Base-by-base conservation (phyloP, 2,888 invertebrate genomes). In the Meiosimyza platycephala region DNA sequence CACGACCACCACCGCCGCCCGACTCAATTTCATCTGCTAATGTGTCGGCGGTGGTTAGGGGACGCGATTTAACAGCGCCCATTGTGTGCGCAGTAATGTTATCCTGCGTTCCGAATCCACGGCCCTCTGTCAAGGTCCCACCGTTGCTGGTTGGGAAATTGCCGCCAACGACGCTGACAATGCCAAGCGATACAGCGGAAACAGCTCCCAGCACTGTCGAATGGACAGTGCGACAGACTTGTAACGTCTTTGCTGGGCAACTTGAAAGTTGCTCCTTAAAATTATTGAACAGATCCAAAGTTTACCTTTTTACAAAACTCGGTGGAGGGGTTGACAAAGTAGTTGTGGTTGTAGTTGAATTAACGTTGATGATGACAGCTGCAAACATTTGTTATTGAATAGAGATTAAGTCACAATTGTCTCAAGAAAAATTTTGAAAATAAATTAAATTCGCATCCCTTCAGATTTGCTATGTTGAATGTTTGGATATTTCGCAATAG, bases 201-300 rank as follows among this genome's bases (percentile, higher is more conserved):
- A 73, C 83, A 72, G 83, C 83, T 77, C 84, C 85, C 84, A 84
- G 84, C 80, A 84, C 78, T 78, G 77, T 78, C 71, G 79, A 77
- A 75, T 79, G 78, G 74, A 79, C 85, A 84, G 84, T 81, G 78
- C 85, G 84, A 77, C 85, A 86, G 76, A 85, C 80, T 75, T 80
- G 79, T 68, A 82, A 80, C 73, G 85, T 82, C 79, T 85, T 85
- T 80, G 85, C 84, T 76, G 86, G 86, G 86, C 86, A 86, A 87
- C 86, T 86, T 81, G 85, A 83, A 75, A 87, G 86, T 87, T 87
- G 86, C 86, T 84, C 86, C 82, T 83, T 85, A 75, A 87, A 76
- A 79, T 82, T 84, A 81, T 82, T 83, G 79, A 87, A 82, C 79
- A 86, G 83, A 85, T 87, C 86, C 86, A 87, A 86, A 86, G 75